Conservation (phyloP, 2,113 vertebrate species). For the Neotoma lepida region DNA sequence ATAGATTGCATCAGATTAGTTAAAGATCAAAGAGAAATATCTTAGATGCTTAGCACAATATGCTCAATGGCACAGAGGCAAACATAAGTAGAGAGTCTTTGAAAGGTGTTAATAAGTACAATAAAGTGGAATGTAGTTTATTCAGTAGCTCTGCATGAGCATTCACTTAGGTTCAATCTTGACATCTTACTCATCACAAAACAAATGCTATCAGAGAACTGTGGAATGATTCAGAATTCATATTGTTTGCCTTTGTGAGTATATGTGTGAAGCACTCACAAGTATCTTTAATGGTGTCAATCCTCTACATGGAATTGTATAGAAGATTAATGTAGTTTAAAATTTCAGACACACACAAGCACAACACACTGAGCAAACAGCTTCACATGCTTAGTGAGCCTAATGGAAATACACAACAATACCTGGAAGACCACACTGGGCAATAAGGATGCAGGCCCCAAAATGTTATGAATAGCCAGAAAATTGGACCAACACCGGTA, state of each 20-base stretch:
- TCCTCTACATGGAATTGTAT: constrained; percentile 46
- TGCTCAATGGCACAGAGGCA: not conserved
- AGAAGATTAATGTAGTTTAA: constrained; percentile 72
- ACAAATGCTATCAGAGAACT: constrained; percentile 50
- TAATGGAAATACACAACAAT: constrained; percentile 55
- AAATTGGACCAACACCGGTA: constrained; percentile 78
- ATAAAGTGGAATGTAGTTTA: not conserved
- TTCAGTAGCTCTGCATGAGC: constrained; percentile 13
- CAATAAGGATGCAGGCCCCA: constrained; percentile 52
- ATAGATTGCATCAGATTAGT: not conserved
- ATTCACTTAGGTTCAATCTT: constrained; percentile 16
- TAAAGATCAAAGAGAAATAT: not conserved
- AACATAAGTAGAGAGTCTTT: not conserved
- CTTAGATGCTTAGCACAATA: not conserved
- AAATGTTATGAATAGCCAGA: constrained; percentile 72
- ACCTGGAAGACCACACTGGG: constrained; percentile 53
- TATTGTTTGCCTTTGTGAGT: constrained; percentile 41
- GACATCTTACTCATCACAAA: constrained; percentile 46
- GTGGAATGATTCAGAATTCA: constrained; percentile 13
- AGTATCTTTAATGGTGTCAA: constrained; percentile 38
- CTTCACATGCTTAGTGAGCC: constrained; percentile 50
- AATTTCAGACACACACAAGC: constrained; percentile 1
- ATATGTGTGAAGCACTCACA: not conserved
- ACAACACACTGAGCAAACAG: constrained; percentile 40
- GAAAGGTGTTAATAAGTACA: constrained; percentile 24